Evolutionary conservation across 2,113 vertebrate genomes (phyloP), one percentile per base, ranked within the genome.

Genomic region (Ploceus nigricollis): DNA sequence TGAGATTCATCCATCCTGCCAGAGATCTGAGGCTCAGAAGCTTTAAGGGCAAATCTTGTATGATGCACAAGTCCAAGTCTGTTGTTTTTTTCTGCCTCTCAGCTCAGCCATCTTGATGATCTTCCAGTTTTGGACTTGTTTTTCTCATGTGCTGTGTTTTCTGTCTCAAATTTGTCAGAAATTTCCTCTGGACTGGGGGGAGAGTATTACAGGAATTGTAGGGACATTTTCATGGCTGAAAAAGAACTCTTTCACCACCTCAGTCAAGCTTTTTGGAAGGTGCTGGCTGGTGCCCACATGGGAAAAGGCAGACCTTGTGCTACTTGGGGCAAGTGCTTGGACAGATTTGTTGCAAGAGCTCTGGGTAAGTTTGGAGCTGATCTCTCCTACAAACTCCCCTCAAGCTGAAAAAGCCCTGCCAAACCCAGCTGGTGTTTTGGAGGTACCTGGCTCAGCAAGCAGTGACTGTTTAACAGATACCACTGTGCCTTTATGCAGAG

Each of bases 121-220:
- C 63, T 90, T 95, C 94, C 82, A 81, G 79, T 68, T 94, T 61
- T 90, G 60, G 44, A 31, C 48, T 71, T 93, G 78, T 87, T 96
- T 93, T 90, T 78, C 44, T 86, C 37, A 3, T 24, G n/a, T 4
- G 5, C 51, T 56, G 39, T 30, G 48, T 23, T 85, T 87, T 94
- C 76, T 27, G 19, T 64, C 35, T 68, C 40, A 44, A 25, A 44
- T 92, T 80, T 42, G 51, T 45, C 66, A 83, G 44, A 86, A 45
- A n/a, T 90, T 86, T 81, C 68, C 57, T 90, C 35, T 19, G 22
- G 25, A 2, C 6, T 5, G 6, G 23, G 24, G 23, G 23, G n/a
- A 27, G 10, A 15, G 6, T 31, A 77, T 80, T n/a, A 47, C 11
- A 82, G 63, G 6, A 45, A 70, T 80, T 82, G 17, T 37, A 51